Conservation (phyloP, 1,140 invertebrate genomes). For the Leptopilina boulardi region DNA sequence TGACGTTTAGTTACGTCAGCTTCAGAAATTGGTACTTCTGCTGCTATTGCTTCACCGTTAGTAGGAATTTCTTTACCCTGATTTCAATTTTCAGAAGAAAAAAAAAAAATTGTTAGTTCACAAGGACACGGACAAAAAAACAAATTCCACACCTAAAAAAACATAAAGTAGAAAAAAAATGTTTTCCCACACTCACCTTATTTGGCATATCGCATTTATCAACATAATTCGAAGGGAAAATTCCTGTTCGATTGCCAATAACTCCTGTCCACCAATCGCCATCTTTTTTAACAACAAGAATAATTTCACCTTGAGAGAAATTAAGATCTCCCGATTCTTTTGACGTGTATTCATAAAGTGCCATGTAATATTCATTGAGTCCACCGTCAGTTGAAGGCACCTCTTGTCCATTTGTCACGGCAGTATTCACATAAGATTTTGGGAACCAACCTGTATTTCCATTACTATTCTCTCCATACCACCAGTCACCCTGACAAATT, state of each 20-base stretch:
- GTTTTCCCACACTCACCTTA: constrained; percentile 69
- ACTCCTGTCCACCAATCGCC: constrained; percentile 99
- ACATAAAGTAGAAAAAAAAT: constrained; percentile 25
- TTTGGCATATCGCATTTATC: constrained; percentile 77
- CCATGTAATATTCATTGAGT: constrained; percentile 86
- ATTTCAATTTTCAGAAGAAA: neutral
- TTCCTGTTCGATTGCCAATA: constrained; percentile 89
- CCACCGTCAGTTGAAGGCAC: constrained; percentile 43
- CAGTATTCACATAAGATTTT: constrained; percentile 82
- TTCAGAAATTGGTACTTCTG: constrained; percentile 35
- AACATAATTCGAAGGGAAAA: constrained; percentile 97
- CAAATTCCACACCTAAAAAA: neutral
- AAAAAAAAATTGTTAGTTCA: constrained; percentile 50
- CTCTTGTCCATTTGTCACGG: constrained; percentile 53
- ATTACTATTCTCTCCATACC: constrained; percentile 79
- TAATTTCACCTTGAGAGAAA: constrained; percentile 93
- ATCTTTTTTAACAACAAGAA: constrained; percentile 91
- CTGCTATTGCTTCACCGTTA: constrained; percentile 38
- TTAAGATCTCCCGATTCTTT: constrained; percentile 92
- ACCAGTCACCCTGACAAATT: constrained; percentile 80
- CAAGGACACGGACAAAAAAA: neutral
- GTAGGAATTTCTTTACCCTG: constrained; percentile 37
- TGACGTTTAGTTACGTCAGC: constrained; percentile 48
- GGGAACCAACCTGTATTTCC: constrained; percentile 83
- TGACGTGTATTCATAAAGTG: constrained; percentile 90